These are phyloP conservation scores for Acrossocheilus wenchowensis DNA, from an alignment of 2,797 vertebrate genomes.

Conservation along the genomic window DNA sequence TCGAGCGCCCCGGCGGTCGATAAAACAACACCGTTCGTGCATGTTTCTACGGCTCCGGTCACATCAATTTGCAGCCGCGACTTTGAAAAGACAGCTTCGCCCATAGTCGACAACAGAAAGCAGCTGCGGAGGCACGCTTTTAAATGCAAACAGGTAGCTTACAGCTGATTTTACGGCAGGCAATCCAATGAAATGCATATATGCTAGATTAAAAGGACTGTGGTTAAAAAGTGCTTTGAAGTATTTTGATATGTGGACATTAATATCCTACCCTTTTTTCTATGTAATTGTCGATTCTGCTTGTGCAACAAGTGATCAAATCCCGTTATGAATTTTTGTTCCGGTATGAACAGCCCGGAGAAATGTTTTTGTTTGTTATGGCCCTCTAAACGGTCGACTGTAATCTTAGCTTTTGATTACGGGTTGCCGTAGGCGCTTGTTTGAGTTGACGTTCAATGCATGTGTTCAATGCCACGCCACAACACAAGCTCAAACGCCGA, in stretches of 20 bases:
- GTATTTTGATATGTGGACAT: constrained; percentile 4
- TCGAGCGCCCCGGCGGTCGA: constrained; percentile 82
- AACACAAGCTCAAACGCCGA: constrained; percentile 38
- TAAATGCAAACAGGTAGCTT: constrained; percentile 61
- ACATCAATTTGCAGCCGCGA: constrained; percentile 61
- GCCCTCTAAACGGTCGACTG: constrained; percentile 31
- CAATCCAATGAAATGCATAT: background rate
- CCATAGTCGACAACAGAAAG: constrained; percentile 67
- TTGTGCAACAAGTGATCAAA: constrained; percentile 62
- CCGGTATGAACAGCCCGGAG: constrained; percentile 45
- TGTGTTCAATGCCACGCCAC: constrained; percentile 43
- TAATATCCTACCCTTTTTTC: constrained; percentile 12
- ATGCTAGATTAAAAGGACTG: constrained; percentile 12
- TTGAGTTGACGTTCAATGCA: constrained; percentile 39
- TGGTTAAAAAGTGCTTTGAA: constrained; percentile 15
- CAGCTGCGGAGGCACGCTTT: constrained; percentile 66
- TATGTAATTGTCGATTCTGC: constrained; percentile 9
- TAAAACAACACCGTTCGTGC: constrained; percentile 52
- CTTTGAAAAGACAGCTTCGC: constrained; percentile 71
- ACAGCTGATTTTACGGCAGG: constrained; percentile 33
- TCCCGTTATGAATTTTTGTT: constrained; percentile 52
- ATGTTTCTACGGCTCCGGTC: constrained; percentile 60
- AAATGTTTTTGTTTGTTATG: constrained; percentile 53
- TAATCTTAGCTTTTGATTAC: constrained; percentile 52
- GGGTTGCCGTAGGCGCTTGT: constrained; percentile 40